phyloP scores from a whole-genome alignment of 2,797 vertebrate species.

The Allobates femoralis region DNA sequence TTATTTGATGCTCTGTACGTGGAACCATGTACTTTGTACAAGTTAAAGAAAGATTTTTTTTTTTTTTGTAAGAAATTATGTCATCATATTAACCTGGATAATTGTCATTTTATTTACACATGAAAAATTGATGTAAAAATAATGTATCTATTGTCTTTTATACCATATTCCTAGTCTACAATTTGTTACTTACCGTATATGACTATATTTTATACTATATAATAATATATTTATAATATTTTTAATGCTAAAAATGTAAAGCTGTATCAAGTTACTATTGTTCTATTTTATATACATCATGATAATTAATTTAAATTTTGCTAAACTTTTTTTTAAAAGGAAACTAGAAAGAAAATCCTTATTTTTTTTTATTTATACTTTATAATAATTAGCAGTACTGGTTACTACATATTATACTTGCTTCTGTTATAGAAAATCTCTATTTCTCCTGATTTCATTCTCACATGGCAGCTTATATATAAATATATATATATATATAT shows the following conservation, averaged over 20 bases:
- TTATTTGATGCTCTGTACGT: neutral
- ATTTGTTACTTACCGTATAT: neutral
- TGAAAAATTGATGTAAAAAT: too few relatives aligned
- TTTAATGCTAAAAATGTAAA: neutral
- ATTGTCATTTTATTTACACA: neutral
- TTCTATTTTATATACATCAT: neutral
- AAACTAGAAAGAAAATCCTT: too few relatives aligned
- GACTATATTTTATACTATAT: too few relatives aligned
- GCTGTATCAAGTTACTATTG: neutral
- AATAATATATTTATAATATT: neutral
- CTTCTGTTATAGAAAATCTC: neutral
- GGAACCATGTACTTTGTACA: neutral
- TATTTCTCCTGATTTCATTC: neutral
- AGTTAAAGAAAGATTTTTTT: too few relatives aligned
- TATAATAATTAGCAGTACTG: too few relatives aligned
- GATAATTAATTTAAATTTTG: too few relatives aligned
- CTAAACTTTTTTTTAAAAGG: too few relatives aligned
- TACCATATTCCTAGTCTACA: neutral
- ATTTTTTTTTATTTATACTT: neutral
- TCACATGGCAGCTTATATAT: neutral
- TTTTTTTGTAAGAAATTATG: neutral
- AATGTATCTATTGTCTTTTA: neutral
- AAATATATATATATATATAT: too few relatives aligned
- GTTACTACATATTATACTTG: neutral
- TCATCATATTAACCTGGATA: neutral